Evolutionary conservation across 30 jellyfish, hydroid and myxozoan genomes (phyloP), one percentile per base, ranked within the genome.

Genomic region (Kudoa iwatai): DNA sequence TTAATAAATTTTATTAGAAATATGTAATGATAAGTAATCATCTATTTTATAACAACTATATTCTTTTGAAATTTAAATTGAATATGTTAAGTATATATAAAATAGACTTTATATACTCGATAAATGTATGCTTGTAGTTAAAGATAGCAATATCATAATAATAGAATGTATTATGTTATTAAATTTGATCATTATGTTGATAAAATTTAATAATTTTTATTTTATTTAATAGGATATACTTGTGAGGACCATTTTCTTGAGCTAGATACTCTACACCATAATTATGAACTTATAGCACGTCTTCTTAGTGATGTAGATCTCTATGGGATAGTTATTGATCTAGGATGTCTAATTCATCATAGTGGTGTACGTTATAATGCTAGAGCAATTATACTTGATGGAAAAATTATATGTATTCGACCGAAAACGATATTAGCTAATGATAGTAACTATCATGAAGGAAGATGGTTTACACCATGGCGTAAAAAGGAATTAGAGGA

Each of bases 141-240:
- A n/a, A n/a, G n/a, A n/a, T n/a, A n/a, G n/a, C n/a, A n/a, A n/a
- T n/a, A n/a, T n/a, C n/a, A n/a, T n/a, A n/a, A n/a, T n/a, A n/a
- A n/a, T n/a, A n/a, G n/a, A n/a, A n/a, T n/a, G n/a, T n/a, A n/a
- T n/a, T n/a, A n/a, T n/a, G n/a, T n/a, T n/a, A n/a, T n/a, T n/a
- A n/a, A n/a, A n/a, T n/a, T n/a, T n/a, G n/a, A n/a, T n/a, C n/a
- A n/a, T n/a, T n/a, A n/a, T n/a, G n/a, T n/a, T n/a, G n/a, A n/a
- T n/a, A n/a, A n/a, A n/a, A n/a, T n/a, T n/a, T n/a, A n/a, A n/a
- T n/a, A n/a, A n/a, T n/a, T n/a, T n/a, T n/a, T n/a, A n/a, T n/a
- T n/a, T n/a, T n/a, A n/a, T n/a, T n/a, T 71, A 32, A 71, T 87
- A 18, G 92, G 92, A 23, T 71, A 71, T 43, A 83, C 84, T 14